These are phyloP conservation scores for Leptogaster cylindrica DNA, from an alignment of 2,888 invertebrate species.

Conservation along the genomic window DNA sequence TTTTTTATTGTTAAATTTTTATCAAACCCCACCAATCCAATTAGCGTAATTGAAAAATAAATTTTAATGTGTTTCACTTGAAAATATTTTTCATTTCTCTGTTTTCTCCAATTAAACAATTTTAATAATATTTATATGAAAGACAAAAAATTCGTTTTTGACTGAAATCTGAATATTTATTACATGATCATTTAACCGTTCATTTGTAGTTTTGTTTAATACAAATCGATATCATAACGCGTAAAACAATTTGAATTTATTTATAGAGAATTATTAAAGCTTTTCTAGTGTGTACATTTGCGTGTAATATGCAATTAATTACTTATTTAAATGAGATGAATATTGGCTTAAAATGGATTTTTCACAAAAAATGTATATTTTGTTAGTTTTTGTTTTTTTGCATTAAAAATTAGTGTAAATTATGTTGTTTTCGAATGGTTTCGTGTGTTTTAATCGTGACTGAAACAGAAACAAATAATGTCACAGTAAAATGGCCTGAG, in stretches of 20 bases:
- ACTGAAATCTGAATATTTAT: constrained; percentile 6
- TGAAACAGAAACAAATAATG: too few relatives aligned
- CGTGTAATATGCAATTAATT: background rate
- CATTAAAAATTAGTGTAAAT: too few relatives aligned
- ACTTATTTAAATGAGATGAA: too few relatives aligned
- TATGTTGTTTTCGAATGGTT: too few relatives aligned
- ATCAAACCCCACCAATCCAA: constrained; percentile 2
- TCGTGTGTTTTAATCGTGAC: too few relatives aligned
- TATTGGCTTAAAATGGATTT: too few relatives aligned
- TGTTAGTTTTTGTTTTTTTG: too few relatives aligned
- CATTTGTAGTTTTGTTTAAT: background rate
- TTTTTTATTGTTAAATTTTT: constrained; percentile 22
- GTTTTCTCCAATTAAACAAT: background rate
- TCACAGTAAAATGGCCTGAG: too few relatives aligned
- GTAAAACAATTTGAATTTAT: background rate
- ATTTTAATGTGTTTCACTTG: constrained; percentile 25
- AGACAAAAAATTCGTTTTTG: background rate
- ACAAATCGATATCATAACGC: background rate
- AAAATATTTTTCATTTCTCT: background rate
- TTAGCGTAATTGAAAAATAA: constrained; percentile 37
- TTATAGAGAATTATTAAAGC: background rate
- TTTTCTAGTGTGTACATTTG: background rate
- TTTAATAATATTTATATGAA: too few relatives aligned
- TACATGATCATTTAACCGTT: background rate
- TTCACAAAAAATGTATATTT: too few relatives aligned